A percentile compares a stretch with the other conserved stretches of the same genome.
Evolutionary conservation across 2,888 invertebrate species (phyloP).

Genomic region (Chelonus formosanus): DNA sequence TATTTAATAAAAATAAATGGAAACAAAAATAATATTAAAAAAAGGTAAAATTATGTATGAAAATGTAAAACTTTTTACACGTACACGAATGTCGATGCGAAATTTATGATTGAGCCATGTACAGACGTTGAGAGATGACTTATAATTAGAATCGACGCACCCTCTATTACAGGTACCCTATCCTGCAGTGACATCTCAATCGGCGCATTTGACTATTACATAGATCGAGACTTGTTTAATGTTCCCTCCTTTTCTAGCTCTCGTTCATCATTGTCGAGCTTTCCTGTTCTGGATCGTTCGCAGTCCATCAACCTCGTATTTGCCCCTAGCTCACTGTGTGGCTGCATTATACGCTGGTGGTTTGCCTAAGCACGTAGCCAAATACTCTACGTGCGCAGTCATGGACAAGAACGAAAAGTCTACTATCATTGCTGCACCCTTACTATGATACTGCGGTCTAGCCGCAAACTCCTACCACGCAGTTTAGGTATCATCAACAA

Average conservation of each 20-base stretch:
- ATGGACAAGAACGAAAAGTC: conserved; percentile 44
- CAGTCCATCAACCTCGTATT: conserved; percentile 32
- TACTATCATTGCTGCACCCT: conserved; percentile 27
- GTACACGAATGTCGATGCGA: too few relatives aligned
- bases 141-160: conserved; percentile 48
- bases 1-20: too few relatives aligned
- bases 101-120: too few relatives aligned
- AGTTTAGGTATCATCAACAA: conserved; percentile 12
- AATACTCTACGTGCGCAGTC: conserved; percentile 45
- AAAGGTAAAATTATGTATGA: not conserved
- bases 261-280: conserved; percentile 36
- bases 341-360: conserved; percentile 49
- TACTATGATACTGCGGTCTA: conserved; percentile 21
- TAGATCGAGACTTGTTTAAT: conserved; percentile 43
- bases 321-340: conserved; percentile 37
- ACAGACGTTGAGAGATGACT: conserved; percentile 35
- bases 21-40: too few relatives aligned
- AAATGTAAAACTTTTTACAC: conserved; percentile 21
- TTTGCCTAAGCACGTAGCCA: conserved; percentile 52
- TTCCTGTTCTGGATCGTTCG: conserved; percentile 28
- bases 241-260: conserved; percentile 15
- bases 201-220: conserved; percentile 46
- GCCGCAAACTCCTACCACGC: conserved; percentile 28
- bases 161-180: conserved; percentile 46
- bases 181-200: conserved; percentile 47